These are phyloP conservation scores for Riparia riparia DNA, from an alignment of 2,113 vertebrate species.

Conservation along the genomic window DNA sequence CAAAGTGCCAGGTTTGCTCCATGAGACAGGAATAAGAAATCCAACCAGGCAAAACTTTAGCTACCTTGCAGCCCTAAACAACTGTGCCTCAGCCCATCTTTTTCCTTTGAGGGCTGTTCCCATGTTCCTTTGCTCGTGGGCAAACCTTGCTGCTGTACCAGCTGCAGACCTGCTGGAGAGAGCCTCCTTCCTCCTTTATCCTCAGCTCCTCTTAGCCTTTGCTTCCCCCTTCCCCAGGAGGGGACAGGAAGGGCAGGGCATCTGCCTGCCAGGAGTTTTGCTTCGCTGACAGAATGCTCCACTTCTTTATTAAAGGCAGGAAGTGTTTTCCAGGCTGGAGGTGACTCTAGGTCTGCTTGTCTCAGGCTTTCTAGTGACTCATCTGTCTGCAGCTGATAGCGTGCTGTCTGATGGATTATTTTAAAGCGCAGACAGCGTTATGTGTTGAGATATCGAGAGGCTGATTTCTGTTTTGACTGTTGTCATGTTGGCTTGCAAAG, in stretches of 20 bases:
- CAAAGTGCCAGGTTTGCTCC: background rate
- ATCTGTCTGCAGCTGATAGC: constrained; percentile 57
- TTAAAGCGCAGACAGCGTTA: background rate
- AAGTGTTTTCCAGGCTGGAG: constrained; percentile 53
- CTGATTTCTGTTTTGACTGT: constrained; percentile 51
- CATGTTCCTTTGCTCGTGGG: background rate
- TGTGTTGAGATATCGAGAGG: background rate
- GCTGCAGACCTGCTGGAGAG: background rate
- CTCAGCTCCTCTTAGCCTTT: background rate
- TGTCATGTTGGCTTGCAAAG: constrained; percentile 40
- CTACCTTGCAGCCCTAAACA: background rate
- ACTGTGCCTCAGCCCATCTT: background rate
- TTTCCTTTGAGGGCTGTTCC: background rate
- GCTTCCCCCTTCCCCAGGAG: background rate
- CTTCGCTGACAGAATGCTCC: background rate
- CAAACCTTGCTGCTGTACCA: background rate
- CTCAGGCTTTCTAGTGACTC: constrained; percentile 60
- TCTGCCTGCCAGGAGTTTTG: background rate
- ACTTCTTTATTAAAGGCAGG: background rate
- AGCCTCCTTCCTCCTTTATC: background rate
- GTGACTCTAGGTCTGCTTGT: constrained; percentile 57
- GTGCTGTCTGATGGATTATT: background rate
- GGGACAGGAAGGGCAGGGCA: fast-evolving
- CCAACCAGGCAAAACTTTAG: background rate
- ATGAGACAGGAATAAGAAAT: background rate